Percentiles rank a stretch among this genome's conserved stretches.
Evolutionary conservation across 2,797 vertebrate genomes (phyloP).

Genomic region (Catamblyrhynchus diadema): DNA sequence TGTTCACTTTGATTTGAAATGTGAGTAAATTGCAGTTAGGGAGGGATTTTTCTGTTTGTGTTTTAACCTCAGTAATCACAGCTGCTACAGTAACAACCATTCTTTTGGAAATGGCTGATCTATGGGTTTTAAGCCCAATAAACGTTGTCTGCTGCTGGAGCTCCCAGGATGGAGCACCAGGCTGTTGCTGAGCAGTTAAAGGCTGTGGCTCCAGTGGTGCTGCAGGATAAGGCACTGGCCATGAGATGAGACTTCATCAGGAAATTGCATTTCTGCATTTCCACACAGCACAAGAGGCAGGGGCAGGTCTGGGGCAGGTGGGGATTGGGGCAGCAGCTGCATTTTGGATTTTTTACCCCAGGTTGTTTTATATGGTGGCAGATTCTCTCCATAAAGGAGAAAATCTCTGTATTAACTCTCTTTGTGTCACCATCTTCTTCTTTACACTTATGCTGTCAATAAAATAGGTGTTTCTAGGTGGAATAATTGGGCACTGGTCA

Average conservation of each 20-base stretch:
- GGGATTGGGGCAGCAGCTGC: not conserved
- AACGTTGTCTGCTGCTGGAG: not conserved
- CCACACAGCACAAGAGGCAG: not conserved
- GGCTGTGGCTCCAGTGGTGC: not conserved
- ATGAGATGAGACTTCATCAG: not conserved
- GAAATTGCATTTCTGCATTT: not conserved
- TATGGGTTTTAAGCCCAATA: not conserved
- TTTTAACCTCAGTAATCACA: not conserved
- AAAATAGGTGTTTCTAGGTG: not conserved
- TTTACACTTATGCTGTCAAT: not conserved
- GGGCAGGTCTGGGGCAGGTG: not conserved
- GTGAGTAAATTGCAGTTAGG: not conserved
- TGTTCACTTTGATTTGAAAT: not conserved
- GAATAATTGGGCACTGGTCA: not conserved
- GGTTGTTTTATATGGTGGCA: not conserved
- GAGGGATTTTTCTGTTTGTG: not conserved
- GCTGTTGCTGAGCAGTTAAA: not conserved
- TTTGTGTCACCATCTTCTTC: not conserved
- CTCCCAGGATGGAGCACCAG: not conserved
- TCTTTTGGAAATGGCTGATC: not conserved
- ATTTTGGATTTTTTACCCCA: not conserved
- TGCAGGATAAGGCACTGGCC: not conserved
- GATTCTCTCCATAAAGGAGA: not conserved
- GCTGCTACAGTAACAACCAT: not conserved
- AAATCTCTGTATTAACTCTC: not conserved